Conservation (phyloP, 2,888 invertebrate species). For the Syrista parreyssii region DNA sequence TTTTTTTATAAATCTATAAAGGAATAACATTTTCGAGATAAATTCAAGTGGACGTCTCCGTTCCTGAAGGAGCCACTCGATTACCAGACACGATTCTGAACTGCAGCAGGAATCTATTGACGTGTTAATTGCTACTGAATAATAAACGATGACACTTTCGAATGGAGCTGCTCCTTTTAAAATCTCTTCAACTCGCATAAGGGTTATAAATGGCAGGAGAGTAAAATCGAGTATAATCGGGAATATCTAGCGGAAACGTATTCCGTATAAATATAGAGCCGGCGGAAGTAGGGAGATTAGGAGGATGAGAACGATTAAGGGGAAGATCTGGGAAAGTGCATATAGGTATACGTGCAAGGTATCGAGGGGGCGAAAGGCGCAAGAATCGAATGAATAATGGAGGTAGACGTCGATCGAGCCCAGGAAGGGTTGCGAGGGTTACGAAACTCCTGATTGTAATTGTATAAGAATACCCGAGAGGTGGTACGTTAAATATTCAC, state of each 20-base stretch:
- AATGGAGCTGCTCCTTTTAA: conserved; percentile 51
- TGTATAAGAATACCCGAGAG: not conserved
- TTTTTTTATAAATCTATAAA: not conserved
- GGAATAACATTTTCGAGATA: not conserved
- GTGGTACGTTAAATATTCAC: not conserved
- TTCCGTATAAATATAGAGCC: not conserved
- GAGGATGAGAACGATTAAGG: not conserved
- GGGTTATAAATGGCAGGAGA: not conserved
- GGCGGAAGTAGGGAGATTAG: not conserved
- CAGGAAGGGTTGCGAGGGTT: not conserved
- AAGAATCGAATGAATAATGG: not conserved
- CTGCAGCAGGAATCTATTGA: conserved; percentile 56
- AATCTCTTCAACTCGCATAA: conserved; percentile 35
- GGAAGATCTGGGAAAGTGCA: not conserved
- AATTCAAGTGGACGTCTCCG: not conserved
- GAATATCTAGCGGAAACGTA: not conserved
- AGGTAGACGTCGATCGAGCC: not conserved
- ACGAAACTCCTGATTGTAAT: not conserved
- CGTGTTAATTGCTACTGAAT: conserved; percentile 61
- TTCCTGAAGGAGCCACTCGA: not conserved
- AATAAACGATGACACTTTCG: conserved; percentile 50
- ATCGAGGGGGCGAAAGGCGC: not conserved
- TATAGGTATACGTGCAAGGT: not conserved
- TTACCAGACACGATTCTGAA: conserved; percentile 27
- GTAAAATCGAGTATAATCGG: not conserved